Conservation (phyloP, 2,797 vertebrate genomes). For the Acridotheres tristis region DNA sequence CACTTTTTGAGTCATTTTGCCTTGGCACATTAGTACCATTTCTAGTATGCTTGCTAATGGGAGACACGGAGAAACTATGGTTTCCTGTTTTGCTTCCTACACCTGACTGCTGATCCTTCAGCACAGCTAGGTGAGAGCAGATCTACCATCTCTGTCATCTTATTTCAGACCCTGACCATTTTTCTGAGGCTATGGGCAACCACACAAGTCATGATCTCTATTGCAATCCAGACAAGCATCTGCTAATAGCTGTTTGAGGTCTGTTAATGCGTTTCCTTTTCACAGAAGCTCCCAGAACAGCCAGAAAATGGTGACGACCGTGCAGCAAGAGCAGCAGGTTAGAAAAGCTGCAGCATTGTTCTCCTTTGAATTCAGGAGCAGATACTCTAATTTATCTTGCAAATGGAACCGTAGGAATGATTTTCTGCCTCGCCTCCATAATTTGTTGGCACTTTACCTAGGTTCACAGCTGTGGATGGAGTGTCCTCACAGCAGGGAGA, state of each 20-base stretch:
- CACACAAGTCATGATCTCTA: neutral
- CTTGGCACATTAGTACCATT: neutral
- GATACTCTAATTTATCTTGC: slow-evolving; percentile 62
- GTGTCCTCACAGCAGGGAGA: neutral
- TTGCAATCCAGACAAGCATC: neutral
- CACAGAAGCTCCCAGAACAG: neutral
- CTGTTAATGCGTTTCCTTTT: neutral
- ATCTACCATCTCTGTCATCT: neutral
- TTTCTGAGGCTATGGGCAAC: neutral
- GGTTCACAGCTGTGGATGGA: slow-evolving; percentile 15
- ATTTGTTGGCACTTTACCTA: slow-evolving; percentile 51
- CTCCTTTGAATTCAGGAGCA: slow-evolving; percentile 52
- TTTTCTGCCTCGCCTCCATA: slow-evolving; percentile 56
- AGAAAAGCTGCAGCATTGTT: slow-evolving; percentile 39
- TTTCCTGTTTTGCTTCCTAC: neutral
- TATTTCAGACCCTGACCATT: neutral
- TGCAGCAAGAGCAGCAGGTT: slow-evolving; percentile 30
- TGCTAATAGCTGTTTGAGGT: neutral
- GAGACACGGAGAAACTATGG: neutral
- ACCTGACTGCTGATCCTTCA: neutral
- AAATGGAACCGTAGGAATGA: slow-evolving; percentile 61
- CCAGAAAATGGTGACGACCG: neutral
- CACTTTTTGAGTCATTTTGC: neutral
- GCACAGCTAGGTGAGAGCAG: neutral
- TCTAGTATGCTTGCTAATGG: neutral